These are phyloP conservation scores for Bubo bubo DNA, from an alignment of 2,113 vertebrate genomes.

Conservation along the genomic window DNA sequence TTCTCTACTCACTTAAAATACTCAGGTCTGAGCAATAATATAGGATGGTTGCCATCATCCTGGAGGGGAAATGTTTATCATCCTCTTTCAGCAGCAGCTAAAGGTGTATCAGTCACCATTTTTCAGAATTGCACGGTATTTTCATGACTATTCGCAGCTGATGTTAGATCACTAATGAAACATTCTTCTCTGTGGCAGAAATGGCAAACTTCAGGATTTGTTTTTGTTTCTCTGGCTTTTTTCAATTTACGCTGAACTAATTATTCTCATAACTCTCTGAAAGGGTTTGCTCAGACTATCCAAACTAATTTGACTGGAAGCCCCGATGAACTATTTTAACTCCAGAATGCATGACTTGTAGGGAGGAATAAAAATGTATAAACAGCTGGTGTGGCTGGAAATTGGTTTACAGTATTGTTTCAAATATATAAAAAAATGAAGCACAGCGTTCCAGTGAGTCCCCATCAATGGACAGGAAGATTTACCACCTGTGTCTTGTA, in stretches of 20 bases:
- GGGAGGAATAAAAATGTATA: background rate
- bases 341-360: background rate
- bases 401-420: background rate
- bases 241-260: accelerated
- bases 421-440: background rate
- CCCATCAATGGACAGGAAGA: background rate
- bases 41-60: background rate
- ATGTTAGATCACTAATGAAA: background rate
- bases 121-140: background rate
- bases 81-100: background rate
- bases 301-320: background rate
- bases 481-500: background rate
- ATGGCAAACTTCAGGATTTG: background rate
- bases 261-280: background rate
- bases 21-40: background rate
- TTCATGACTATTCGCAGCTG: accelerated
- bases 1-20: background rate
- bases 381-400: background rate
- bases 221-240: background rate
- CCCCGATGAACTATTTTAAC: background rate
- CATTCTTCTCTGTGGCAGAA: background rate
- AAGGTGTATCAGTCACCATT: background rate
- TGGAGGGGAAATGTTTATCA: background rate
- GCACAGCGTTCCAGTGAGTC: no score
- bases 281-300: background rate